Evolutionary conservation across 2,888 invertebrate genomes (phyloP), one percentile per base, ranked within the genome.

Genomic region (Drosophila ezoana): DNA sequence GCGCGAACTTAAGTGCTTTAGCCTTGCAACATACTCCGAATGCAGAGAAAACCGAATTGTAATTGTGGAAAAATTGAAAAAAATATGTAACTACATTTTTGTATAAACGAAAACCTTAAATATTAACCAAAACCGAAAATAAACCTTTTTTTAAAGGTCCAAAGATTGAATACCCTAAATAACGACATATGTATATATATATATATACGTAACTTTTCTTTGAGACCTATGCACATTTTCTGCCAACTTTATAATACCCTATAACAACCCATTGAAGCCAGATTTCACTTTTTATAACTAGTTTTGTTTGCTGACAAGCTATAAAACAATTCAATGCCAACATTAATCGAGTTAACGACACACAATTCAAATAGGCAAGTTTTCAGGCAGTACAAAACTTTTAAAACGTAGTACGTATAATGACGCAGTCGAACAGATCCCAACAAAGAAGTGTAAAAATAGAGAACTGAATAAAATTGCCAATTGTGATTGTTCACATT

Each of bases 301-400:
- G 65, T 41, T 48, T 71, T 69, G 62, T 76, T 48, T n/a, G 38
- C 53, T 64, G 63, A 58, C 61, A 62, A 18, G 56, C 53, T 59
- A 66, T 71, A 57, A 77, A 65, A 56, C 75, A 78, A 70, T 78
- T 84, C 85, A 87, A 82, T 82, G 87, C 81, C 85, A 84, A 72
- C 73, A 64, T 45, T 8, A 59, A 57, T 59, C 60, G n/a, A 70
- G 64, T 32, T 57, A 47, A 60, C 60, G 71, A 75, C 69, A 75
- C 72, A 68, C 56, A 56, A 38, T 74, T 68, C 32, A 57, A 45
- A 72, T 23, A 72, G 35, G 13, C n/a, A 37, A 33, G 40, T 38
- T 4, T 32, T 35, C 23, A 43, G 9, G 52, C 52, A 13, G 44
- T 37, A 44, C 14, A 54, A 51, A 43, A 32, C 37, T 32, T 47